phyloP scores from a whole-genome alignment of 2,113 vertebrate genomes.

The Hydrolagus affinis region DNA sequence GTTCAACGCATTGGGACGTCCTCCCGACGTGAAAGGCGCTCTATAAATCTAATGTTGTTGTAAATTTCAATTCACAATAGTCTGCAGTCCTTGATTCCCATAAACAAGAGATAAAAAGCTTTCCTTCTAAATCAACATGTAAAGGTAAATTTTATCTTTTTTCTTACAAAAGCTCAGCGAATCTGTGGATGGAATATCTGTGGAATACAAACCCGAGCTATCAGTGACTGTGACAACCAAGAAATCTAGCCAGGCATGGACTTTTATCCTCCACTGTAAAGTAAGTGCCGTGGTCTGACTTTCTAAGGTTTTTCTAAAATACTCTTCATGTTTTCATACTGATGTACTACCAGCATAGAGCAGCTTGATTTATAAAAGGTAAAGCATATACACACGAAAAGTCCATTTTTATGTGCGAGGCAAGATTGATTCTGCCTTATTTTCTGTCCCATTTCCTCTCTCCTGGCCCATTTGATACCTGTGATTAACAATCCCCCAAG shows the following conservation, averaged over 20 bases:
- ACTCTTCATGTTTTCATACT: not conserved
- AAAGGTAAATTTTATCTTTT: slow-evolving; percentile 38
- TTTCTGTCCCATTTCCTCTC: not conserved
- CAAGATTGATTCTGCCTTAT: not conserved
- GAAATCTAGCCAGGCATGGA: slow-evolving; percentile 89
- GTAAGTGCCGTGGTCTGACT: slow-evolving; percentile 50
- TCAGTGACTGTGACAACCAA: slow-evolving; percentile 90
- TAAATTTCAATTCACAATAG: not conserved
- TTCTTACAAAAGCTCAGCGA: slow-evolving; percentile 75
- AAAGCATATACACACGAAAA: not conserved
- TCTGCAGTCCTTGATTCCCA: not conserved
- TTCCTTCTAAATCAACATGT: slow-evolving; percentile 12
- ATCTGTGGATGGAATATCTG: slow-evolving; percentile 81
- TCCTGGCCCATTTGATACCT: not conserved
- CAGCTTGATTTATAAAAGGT: not conserved
- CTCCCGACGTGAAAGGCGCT: too few relatives aligned
- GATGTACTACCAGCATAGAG: not conserved
- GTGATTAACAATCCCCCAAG: too few relatives aligned
- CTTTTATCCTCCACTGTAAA: slow-evolving; percentile 92
- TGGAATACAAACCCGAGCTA: slow-evolving; percentile 82
- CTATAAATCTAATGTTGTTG: not conserved
- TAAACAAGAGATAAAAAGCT: not conserved
- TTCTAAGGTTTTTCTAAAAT: not conserved
- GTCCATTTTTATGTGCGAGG: too few relatives aligned
- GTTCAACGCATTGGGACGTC: not conserved